Conservation (phyloP, 2,797 vertebrate genomes). For the Hoplostethus atlanticus region DNA sequence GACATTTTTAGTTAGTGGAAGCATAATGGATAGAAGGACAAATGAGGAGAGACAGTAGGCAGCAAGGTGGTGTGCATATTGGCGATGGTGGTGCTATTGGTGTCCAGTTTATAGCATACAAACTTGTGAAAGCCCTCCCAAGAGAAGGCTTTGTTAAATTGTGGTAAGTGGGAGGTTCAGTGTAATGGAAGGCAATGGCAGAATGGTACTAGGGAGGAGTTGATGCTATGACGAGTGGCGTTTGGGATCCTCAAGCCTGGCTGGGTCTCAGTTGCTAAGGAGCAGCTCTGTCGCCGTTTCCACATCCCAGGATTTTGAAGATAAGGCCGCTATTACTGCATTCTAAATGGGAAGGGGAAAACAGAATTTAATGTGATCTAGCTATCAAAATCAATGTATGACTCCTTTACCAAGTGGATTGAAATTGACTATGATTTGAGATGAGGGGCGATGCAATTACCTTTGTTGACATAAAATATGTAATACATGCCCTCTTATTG, state of each 20-base stretch:
- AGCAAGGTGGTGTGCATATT: constrained; percentile 58
- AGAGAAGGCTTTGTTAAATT: constrained; percentile 58
- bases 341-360: constrained; percentile 81
- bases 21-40: background rate
- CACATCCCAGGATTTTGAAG: constrained; percentile 99
- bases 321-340: constrained; percentile 99
- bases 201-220: constrained; percentile 52
- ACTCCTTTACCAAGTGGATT: background rate
- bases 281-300: constrained; percentile 98
- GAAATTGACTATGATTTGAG: background rate
- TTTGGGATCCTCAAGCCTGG: constrained; percentile 85
- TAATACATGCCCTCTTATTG: background rate
- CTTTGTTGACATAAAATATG: constrained; percentile 3
- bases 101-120: constrained; percentile 57
- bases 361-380: background rate
- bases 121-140: constrained; percentile 24
- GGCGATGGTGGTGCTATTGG: constrained; percentile 48
- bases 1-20: constrained; percentile 20
- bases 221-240: constrained; percentile 68
- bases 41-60: constrained; percentile 47
- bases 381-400: background rate
- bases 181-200: constrained; percentile 61
- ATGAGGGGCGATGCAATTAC: background rate
- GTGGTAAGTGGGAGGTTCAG: constrained; percentile 44
- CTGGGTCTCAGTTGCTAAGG: constrained; percentile 94